Percentiles rank a stretch among this genome's conserved stretches.
phyloP scores from a whole-genome alignment of 2,113 vertebrate species.

The Pungitius pungitius region DNA sequence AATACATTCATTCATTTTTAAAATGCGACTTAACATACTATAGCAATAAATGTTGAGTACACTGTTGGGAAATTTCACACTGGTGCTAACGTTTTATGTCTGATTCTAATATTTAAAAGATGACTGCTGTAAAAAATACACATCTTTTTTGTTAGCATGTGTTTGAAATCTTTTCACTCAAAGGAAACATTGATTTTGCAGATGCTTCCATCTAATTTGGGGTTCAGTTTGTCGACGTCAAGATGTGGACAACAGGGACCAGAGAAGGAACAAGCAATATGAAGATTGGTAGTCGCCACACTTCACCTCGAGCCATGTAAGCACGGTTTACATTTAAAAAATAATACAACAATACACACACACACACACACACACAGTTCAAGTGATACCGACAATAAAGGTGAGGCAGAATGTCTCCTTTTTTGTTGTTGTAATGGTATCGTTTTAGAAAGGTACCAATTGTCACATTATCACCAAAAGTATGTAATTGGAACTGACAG shows the following conservation, averaged over 20 bases:
- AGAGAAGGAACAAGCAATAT: neutral
- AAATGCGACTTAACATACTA: neutral
- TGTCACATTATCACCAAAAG: conserved; percentile 21
- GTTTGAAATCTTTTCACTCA: neutral
- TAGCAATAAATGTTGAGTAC: neutral
- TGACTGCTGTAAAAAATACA: neutral
- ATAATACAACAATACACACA: neutral
- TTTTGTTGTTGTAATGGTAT: neutral
- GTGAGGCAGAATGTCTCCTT: neutral
- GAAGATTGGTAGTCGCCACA: neutral
- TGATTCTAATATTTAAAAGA: neutral
- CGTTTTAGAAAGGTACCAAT: neutral
- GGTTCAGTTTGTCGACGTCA: neutral
- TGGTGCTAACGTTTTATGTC: neutral
- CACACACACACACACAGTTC: no score
- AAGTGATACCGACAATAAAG: neutral
- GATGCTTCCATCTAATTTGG: neutral
- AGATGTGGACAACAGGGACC: neutral
- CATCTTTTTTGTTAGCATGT: neutral
- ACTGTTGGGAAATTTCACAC: neutral
- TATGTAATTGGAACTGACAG: conserved; percentile 25
- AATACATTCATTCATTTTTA: neutral
- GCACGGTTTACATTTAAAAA: neutral
- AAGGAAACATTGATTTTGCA: neutral
- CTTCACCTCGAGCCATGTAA: neutral